Evolutionary conservation across 1,140 invertebrate genomes (phyloP).

Genomic region (Galleria mellonella): DNA sequence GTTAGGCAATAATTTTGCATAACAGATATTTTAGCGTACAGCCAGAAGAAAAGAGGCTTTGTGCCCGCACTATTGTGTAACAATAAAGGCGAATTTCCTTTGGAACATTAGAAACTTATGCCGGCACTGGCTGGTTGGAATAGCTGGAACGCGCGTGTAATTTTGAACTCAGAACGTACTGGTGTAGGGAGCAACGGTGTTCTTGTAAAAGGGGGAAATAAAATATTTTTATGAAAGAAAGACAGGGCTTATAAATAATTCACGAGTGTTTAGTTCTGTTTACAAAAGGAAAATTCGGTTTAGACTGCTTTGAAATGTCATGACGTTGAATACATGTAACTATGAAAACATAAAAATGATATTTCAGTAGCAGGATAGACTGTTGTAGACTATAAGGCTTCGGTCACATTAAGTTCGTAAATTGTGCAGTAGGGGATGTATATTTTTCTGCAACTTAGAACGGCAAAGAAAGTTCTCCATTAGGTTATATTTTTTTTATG

Average conservation of each 20-base stretch:
- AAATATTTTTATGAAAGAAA: conserved; percentile 23
- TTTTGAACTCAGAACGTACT: conserved; percentile 4
- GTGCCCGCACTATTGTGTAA: conserved; percentile 8
- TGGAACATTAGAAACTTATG: background rate
- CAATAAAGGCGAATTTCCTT: conserved; percentile 5
- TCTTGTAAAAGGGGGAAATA: conserved; percentile 11
- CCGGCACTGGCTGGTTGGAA: background rate
- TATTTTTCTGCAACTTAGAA: too few species aligned
- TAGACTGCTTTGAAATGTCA: background rate
- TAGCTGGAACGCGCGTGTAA: background rate
- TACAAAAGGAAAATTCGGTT: conserved; percentile 13
- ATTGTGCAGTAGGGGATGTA: too few species aligned
- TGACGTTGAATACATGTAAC: too few species aligned
- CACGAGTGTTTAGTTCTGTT: conserved; percentile 14
- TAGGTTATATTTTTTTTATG: too few species aligned
- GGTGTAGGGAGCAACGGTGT: background rate
- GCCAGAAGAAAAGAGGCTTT: conserved; percentile 10
- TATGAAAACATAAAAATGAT: too few species aligned
- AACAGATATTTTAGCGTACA: too few species aligned
- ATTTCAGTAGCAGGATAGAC: too few species aligned
- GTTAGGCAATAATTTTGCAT: too few species aligned
- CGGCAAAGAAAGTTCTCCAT: too few species aligned
- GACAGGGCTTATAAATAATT: conserved; percentile 16
- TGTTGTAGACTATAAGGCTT: too few species aligned
- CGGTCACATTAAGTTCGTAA: too few species aligned